phyloP scores from a whole-genome alignment of 2,797 vertebrate genomes.

The Tokudaia tokunoshimensis region DNA sequence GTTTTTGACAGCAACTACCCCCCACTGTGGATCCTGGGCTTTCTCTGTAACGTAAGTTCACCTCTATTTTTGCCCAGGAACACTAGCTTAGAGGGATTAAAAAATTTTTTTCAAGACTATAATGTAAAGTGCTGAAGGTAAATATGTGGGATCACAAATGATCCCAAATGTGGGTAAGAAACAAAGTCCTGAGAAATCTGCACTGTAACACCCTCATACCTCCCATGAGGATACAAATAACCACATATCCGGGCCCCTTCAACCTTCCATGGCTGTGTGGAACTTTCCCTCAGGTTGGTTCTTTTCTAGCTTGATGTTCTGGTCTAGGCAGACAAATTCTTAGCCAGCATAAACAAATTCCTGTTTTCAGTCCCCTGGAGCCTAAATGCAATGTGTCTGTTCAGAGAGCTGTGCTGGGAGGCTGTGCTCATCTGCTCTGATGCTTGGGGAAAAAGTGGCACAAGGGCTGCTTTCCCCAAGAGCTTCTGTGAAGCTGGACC shows the following conservation, averaged over 20 bases:
- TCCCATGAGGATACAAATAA: not conserved
- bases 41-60: not conserved
- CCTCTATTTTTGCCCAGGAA: not conserved
- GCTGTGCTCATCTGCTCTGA: not conserved
- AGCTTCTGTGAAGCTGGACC: not conserved
- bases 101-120: not conserved
- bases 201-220: not conserved
- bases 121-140: not conserved
- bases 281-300: not conserved
- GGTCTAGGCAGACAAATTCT: not conserved
- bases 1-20: not conserved
- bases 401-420: not conserved
- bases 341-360: not conserved
- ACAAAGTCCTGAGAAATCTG: not conserved
- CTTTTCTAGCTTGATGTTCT: not conserved
- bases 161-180: not conserved
- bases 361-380: slow-evolving; percentile 2
- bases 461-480: not conserved
- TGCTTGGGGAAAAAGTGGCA: not conserved
- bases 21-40: not conserved
- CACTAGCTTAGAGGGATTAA: not conserved
- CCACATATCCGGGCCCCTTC: not conserved
- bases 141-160: not conserved
- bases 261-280: not conserved
- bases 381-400: not conserved